These are phyloP conservation scores for Eupithecia subumbrata DNA, from an alignment of 2,888 invertebrate genomes.

Conservation along the genomic window DNA sequence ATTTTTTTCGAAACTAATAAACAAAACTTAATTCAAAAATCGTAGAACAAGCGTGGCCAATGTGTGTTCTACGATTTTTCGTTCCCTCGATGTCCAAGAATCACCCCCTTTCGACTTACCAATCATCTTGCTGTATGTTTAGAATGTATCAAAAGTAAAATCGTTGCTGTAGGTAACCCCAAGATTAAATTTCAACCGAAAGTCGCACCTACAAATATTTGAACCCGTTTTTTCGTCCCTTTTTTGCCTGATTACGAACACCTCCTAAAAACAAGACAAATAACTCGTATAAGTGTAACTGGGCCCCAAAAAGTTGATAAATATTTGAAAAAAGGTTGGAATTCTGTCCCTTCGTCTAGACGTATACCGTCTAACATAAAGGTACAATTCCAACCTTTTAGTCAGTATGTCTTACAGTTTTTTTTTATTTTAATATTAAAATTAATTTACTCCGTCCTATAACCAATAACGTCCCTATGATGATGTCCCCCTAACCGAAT, in stretches of 20 bases:
- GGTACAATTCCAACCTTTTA: background rate
- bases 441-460: too few relatives aligned
- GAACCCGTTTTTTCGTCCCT: constrained; percentile 25
- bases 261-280: constrained; percentile 52
- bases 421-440: background rate
- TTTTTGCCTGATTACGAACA: constrained; percentile 41
- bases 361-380: constrained; percentile 19
- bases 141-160: background rate
- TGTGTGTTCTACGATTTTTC: too few relatives aligned
- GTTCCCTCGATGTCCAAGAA: too few relatives aligned
- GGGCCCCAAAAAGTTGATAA: constrained; percentile 61
- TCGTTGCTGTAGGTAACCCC: constrained; percentile 18
- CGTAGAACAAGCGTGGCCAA: too few relatives aligned
- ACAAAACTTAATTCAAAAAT: too few relatives aligned
- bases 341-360: constrained; percentile 51
- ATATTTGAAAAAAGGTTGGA: constrained; percentile 57
- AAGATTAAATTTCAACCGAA: constrained; percentile 8
- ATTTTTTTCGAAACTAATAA: too few relatives aligned
- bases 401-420: background rate
- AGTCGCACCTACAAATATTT: constrained; percentile 15
- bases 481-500: too few relatives aligned
- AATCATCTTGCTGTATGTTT: background rate
- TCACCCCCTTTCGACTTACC: too few relatives aligned
- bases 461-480: too few relatives aligned
- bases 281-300: constrained; percentile 43